Conservation (phyloP, 2,888 invertebrate species). For the Pherbina coryleti region DNA sequence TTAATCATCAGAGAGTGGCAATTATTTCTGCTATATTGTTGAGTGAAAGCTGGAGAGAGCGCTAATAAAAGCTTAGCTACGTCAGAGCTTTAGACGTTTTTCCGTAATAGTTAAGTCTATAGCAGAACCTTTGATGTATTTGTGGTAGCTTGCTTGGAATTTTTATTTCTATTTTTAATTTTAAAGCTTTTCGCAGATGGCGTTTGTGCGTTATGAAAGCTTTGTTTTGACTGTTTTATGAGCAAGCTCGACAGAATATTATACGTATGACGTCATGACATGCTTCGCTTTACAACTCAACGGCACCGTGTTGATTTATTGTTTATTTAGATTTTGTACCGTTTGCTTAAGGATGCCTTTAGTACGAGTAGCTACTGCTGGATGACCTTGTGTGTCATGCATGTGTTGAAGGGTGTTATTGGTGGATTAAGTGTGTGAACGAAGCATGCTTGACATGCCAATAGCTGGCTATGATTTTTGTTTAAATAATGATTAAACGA, state of each 20-base stretch:
- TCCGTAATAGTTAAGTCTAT: background rate
- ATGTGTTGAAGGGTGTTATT: background rate
- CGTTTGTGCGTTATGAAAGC: background rate
- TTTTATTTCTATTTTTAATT: background rate
- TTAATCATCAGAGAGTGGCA: background rate
- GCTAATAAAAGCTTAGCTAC: background rate
- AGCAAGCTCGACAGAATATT: background rate
- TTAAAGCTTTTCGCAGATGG: constrained; percentile 4
- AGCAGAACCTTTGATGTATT: background rate
- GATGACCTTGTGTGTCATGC: background rate
- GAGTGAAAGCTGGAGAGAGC: background rate
- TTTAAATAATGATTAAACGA: too few species aligned
- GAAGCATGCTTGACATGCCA: too few species aligned
- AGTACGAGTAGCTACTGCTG: background rate
- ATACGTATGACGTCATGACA: background rate
- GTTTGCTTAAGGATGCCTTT: background rate
- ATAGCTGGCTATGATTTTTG: too few species aligned
- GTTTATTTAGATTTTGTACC: constrained; percentile 3
- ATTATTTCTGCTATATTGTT: background rate
- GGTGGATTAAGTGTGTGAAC: too few species aligned
- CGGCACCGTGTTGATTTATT: background rate
- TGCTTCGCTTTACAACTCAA: background rate
- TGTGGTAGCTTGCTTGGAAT: background rate
- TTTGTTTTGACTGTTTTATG: background rate
- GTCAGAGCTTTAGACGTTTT: too few species aligned